These are phyloP conservation scores for Luscinia megarhynchos DNA, from an alignment of 2,797 vertebrate genomes.

Conservation along the genomic window DNA sequence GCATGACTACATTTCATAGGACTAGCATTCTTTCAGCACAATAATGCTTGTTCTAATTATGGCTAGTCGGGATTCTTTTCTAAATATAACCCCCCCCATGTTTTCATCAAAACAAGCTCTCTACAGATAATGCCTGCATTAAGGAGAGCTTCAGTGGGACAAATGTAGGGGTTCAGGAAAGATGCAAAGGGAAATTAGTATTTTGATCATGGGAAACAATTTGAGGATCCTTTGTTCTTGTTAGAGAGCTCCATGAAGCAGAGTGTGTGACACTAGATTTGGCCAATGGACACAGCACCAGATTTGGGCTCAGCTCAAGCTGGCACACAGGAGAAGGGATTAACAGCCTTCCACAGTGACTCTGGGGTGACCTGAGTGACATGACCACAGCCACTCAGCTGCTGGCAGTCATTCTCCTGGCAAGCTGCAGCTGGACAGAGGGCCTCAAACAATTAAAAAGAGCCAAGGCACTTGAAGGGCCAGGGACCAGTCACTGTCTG, in stretches of 20 bases:
- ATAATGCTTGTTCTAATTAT: too few relatives aligned
- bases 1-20: too few relatives aligned
- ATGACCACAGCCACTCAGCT: background rate
- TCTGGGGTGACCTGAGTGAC: background rate
- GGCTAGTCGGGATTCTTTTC: too few relatives aligned
- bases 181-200: background rate
- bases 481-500: background rate
- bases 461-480: background rate
- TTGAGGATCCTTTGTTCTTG: background rate
- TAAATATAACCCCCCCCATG: too few relatives aligned
- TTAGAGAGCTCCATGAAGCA: background rate
- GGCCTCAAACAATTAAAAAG: background rate
- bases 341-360: background rate
- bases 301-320: background rate
- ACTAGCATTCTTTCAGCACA: too few relatives aligned
- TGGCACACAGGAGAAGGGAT: background rate
- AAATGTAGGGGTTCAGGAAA: background rate
- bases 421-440: background rate
- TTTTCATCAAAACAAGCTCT: background rate
- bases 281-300: background rate
- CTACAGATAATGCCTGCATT: background rate
- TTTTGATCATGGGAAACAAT: background rate
- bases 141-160: background rate
- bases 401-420: background rate
- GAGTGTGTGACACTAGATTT: background rate